These are phyloP conservation scores for Hyles vespertilio DNA, from an alignment of 1,140 invertebrate species.

Conservation along the genomic window DNA sequence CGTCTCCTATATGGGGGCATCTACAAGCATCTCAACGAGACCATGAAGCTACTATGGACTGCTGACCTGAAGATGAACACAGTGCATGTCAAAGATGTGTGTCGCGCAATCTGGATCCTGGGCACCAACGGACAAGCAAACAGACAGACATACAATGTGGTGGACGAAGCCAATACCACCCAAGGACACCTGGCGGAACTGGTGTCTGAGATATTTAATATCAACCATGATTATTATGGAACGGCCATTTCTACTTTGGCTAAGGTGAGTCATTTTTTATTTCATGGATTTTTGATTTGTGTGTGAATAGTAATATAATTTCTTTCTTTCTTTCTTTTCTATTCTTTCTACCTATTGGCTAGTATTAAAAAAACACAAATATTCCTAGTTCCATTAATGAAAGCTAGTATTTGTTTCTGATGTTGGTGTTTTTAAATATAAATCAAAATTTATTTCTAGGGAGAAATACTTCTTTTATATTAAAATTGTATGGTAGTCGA, in stretches of 20 bases:
- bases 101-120: constrained; percentile 83
- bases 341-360: too few species aligned
- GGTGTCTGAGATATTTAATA: constrained; percentile 88
- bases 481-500: too few species aligned
- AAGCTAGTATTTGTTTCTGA: too few species aligned
- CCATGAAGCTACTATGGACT: constrained; percentile 94
- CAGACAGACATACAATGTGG: constrained; percentile 86
- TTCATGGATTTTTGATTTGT: too few species aligned
- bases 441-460: too few species aligned
- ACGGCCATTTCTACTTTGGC: constrained; percentile 85
- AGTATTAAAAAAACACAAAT: too few species aligned
- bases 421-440: too few species aligned
- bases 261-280: constrained; percentile 76
- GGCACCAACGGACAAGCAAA: constrained; percentile 56
- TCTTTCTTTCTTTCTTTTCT: too few species aligned
- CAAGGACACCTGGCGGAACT: constrained; percentile 88
- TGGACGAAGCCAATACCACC: constrained; percentile 88
- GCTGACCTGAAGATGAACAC: constrained; percentile 91
- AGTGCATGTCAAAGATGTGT: constrained; percentile 89
- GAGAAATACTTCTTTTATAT: too few species aligned
- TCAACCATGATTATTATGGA: constrained; percentile 92
- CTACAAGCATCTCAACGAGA: constrained; percentile 91
- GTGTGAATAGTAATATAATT: too few species aligned
- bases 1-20: constrained; percentile 90
- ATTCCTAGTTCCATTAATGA: too few species aligned